Percentiles rank a stretch among this genome's conserved stretches.
These are phyloP conservation scores for Notodonta ziczac DNA, from an alignment of 2,888 invertebrate genomes.

Conservation along the genomic window DNA sequence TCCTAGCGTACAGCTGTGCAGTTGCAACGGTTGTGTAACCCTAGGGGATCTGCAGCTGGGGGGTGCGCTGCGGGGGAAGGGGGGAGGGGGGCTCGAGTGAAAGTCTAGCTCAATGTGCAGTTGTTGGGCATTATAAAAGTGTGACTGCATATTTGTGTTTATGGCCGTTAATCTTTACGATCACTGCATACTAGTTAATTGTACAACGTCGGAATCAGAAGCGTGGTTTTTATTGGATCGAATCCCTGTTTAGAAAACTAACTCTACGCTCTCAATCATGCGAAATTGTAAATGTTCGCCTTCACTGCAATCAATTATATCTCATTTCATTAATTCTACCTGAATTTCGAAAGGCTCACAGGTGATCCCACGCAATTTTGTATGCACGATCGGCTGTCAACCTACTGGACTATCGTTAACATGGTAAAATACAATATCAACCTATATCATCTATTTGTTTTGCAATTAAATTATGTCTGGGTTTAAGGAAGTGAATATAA, in stretches of 20 bases:
- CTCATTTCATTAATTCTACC: neutral
- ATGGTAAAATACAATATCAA: neutral
- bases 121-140: conserved; percentile 30
- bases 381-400: neutral
- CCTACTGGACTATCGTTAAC: neutral
- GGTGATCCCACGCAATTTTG: neutral
- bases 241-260: neutral
- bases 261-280: neutral
- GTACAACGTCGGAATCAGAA: too few species aligned
- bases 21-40: conserved; percentile 30
- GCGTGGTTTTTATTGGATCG: too few species aligned
- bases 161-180: neutral
- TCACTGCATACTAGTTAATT: neutral
- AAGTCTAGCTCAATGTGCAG: conserved; percentile 27
- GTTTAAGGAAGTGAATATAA: too few species aligned
- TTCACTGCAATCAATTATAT: neutral
- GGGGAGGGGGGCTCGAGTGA: conserved; percentile 30
- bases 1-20: conserved; percentile 25
- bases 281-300: neutral
- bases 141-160: conserved; percentile 17
- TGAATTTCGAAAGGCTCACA: conserved; percentile 1
- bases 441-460: neutral
- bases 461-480: too few species aligned
- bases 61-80: conserved; percentile 3
- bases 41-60: conserved; percentile 16